phyloP scores from a whole-genome alignment of 2,113 vertebrate species.

The Aleadryas rufinucha region DNA sequence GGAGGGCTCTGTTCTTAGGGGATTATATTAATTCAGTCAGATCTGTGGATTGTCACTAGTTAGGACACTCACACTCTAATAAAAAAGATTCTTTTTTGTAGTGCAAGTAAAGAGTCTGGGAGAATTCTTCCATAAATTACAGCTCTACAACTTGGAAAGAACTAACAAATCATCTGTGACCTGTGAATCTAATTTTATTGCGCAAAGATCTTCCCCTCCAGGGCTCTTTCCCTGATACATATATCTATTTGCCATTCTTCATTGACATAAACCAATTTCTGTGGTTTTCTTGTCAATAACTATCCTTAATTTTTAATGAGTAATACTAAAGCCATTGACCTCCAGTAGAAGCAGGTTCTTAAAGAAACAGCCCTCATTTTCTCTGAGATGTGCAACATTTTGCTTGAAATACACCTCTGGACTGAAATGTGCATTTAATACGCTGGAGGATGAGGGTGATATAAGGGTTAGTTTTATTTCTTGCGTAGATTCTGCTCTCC shows the following conservation, averaged over 20 bases:
- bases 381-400: neutral
- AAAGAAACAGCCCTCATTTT: neutral
- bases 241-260: conserved; percentile 1
- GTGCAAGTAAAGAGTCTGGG: neutral
- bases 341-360: neutral
- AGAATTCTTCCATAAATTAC: neutral
- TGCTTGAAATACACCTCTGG: neutral
- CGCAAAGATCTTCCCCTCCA: neutral
- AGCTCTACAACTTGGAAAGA: neutral
- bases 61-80: neutral
- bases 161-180: conserved; percentile 4
- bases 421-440: neutral
- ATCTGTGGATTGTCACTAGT: neutral
- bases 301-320: neutral
- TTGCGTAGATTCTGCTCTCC: neutral
- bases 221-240: neutral
- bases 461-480: neutral
- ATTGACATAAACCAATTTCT: neutral
- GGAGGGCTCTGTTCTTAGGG: neutral
- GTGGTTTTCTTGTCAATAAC: neutral
- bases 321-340: neutral
- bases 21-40: neutral
- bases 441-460: neutral
- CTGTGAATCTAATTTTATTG: conserved; percentile 42
- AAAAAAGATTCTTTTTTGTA: neutral